Base-by-base conservation (phyloP, 2,888 invertebrate genomes). In the Cetonia aurata region DNA sequence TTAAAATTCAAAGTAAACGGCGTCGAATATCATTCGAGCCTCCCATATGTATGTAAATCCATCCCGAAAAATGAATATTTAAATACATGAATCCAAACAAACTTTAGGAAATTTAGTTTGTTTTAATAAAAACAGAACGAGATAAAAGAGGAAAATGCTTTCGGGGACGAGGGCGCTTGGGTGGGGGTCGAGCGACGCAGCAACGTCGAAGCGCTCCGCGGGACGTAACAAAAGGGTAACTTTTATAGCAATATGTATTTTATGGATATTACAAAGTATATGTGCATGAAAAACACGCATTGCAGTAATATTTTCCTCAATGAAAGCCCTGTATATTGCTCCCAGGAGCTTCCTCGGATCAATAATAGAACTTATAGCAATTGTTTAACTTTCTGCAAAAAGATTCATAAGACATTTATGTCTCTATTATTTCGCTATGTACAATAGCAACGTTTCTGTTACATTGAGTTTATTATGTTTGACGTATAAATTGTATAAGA, bases 11-110 rank as follows among this genome's bases (percentile, higher is more conserved):
- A 84, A 84, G 83, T 83, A 83, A 83, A 84, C 81, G 37, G 84
- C 83, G 79, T 13, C 62, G 82, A 83, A 83, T 83, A 84, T 83
- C 83, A 82, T 81, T 80, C 80, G 78, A 15, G 57, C 57, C 79
- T 79, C 83, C 83, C 84, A 84, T 85, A 84, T 84, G 84, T 84
- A 84, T 84, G 84, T 83, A 84, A 85, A 85, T 84, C 80, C 78
- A 79, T 72, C 78, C 50, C 77, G 80, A 82, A 83, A 84, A 83
- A 84, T 84, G 83, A 84, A 85, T 84, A 85, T 84, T 84, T 84
- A 84, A 84, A 83, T 83, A 82, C 79, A 81, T 78, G 81, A 81
- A 83, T 82, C 81, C 82, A 82, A 83, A 83, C 83, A 83, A 83
- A 83, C 81, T 83, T 84, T 80, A 78, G 79, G 80, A 81, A 83